Evolutionary conservation across 1,140 invertebrate genomes (phyloP).

Genomic region (Drosophila sechellia): DNA sequence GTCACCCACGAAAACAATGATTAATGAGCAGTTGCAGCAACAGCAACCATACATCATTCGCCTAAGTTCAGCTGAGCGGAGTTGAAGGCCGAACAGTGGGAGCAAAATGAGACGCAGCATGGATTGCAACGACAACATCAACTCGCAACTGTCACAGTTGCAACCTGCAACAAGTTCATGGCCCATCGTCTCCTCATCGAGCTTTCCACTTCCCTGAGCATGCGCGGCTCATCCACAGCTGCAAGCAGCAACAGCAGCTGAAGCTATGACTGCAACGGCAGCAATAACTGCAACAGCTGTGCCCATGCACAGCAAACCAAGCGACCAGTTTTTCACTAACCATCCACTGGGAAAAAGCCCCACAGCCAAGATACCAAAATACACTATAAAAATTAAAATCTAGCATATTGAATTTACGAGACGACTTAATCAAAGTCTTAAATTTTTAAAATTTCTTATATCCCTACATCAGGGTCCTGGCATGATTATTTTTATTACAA

Average conservation of each 20-base stretch:
- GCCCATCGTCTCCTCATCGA: constrained; percentile 21
- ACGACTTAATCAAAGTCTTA: too few relatives aligned
- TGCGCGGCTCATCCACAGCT: constrained; percentile 57
- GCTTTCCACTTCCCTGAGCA: constrained; percentile 62
- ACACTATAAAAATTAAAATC: too few relatives aligned
- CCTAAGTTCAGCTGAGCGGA: constrained; percentile 35
- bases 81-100: constrained; percentile 31
- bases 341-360: constrained; percentile 9
- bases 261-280: constrained; percentile 28
- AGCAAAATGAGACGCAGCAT: constrained; percentile 10
- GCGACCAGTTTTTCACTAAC: constrained; percentile 63
- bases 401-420: too few relatives aligned
- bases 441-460: too few relatives aligned
- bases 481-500: too few relatives aligned
- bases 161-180: constrained; percentile 72
- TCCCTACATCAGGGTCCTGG: too few relatives aligned
- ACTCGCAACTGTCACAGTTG: constrained; percentile 57
- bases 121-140: constrained; percentile 18
- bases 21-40: constrained; percentile 67
- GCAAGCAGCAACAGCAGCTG: constrained; percentile 25
- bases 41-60: constrained; percentile 61
- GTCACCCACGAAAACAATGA: constrained; percentile 60
- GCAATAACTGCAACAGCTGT: constrained; percentile 51
- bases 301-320: constrained; percentile 67
- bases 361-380: neutral